Evolutionary conservation across 2,113 vertebrate genomes (phyloP), one percentile per base, ranked within the genome.

Genomic region (Neolamprologus devosi): DNA sequence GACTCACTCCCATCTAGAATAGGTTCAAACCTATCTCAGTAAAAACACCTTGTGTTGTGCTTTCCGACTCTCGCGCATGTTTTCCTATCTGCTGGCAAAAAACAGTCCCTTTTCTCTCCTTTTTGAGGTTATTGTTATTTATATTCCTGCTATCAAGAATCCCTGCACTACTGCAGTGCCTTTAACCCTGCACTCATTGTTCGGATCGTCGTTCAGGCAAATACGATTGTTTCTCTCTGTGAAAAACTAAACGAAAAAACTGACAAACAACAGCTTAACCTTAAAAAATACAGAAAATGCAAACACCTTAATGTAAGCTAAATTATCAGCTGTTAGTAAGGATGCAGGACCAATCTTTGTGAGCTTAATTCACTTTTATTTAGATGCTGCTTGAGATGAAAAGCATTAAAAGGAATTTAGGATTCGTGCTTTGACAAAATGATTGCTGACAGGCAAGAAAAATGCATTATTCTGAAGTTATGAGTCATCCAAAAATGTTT

Each of bases 1-100:
- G 86, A 92, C 28, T 92, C 81, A 84, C 58, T 82, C 45, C 23
- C 60, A 53, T 89, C 70, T 57, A 37, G 10, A 75, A 28, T 26
- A 49, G 60, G 21, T 73, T 55, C 19, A n/a, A 51, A 83, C 42
- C 73, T 88, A 92, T 88, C 91, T 86, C 60, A 30, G 70, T 3
- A 13, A 73, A 85, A 90, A 30, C 88, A 87, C 65, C 75, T 88
- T 68, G 79, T 75, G 42, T 79, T 60, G 2, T 17, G 28, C 9
- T 75, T 53, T 81, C 33, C 21, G 26, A 3, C 82, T 60, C 65
- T 40, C 26, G 17, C 10, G 23, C 28, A 49, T 5, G 37, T 54
- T 58, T 51, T 80, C 68, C 85, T 85, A 88, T 92, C 86, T 85
- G 2, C 63, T 9, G 17, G 5, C 5, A 0, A n/a, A 23, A 82